These are phyloP conservation scores for Botia almorhae DNA, from an alignment of 2,797 vertebrate genomes.

Conservation along the genomic window DNA sequence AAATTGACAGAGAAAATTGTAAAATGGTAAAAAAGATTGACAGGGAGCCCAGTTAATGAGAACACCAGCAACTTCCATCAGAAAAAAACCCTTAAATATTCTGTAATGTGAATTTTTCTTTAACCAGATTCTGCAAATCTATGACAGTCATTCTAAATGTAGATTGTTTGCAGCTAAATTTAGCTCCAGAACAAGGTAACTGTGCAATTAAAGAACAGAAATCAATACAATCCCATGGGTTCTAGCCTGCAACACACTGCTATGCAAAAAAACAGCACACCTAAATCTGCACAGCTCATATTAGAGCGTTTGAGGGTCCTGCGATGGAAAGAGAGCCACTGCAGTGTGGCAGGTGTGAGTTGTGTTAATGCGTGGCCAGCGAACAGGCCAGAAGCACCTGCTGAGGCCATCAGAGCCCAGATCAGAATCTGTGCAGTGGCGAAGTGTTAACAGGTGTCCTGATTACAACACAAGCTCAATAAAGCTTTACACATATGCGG, in stretches of 20 bases:
- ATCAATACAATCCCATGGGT: neutral
- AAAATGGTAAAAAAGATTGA: too few species aligned
- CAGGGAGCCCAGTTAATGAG: too few species aligned
- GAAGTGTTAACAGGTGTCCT: constrained; percentile 26
- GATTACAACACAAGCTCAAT: constrained; percentile 24
- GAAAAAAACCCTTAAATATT: too few species aligned
- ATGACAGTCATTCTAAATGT: neutral
- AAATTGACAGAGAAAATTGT: too few species aligned
- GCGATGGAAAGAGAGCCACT: neutral
- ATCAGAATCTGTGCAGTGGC: constrained; percentile 12
- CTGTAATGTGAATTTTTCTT: too few species aligned
- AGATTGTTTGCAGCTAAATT: neutral
- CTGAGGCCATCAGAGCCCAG: constrained; percentile 16
- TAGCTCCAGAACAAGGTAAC: neutral
- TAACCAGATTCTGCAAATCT: neutral
- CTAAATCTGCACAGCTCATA: constrained; percentile 1
- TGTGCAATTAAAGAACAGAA: neutral
- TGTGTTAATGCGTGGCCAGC: constrained; percentile 29
- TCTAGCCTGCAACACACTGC: neutral
- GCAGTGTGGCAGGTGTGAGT: constrained; percentile 16
- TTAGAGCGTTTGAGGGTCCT: neutral
- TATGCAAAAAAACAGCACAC: neutral
- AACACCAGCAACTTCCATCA: too few species aligned
- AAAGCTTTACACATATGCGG: constrained; percentile 18
- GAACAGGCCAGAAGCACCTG: constrained; percentile 26